These are phyloP conservation scores for Lepidothrix coronata DNA, from an alignment of 2,113 vertebrate genomes.

Conservation along the genomic window DNA sequence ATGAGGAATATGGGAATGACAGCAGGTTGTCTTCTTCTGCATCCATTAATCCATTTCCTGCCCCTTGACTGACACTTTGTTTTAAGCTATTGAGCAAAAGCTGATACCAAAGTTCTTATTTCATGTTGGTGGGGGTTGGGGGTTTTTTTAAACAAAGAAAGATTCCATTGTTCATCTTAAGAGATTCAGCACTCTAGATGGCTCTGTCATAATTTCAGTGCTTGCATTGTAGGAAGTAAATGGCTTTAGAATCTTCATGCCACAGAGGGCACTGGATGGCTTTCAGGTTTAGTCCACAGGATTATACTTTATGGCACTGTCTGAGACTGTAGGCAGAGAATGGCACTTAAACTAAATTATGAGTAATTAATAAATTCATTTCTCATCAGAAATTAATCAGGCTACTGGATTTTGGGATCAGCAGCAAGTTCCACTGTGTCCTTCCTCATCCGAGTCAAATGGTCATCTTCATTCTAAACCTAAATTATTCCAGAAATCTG, in stretches of 20 bases:
- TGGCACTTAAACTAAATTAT: not conserved
- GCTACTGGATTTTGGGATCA: not conserved
- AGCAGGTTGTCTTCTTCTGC: not conserved
- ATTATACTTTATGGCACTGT: not conserved
- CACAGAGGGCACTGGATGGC: not conserved
- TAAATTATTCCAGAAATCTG: not conserved
- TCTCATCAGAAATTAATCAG: not conserved
- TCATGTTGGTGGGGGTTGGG: not conserved
- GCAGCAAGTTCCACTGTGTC: not conserved
- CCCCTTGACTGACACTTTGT: not conserved
- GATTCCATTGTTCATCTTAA: not conserved
- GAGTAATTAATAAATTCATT: not conserved
- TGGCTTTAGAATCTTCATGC: not conserved
- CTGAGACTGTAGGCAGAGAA: not conserved
- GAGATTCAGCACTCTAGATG: conserved; percentile 8
- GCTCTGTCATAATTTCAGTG: not conserved
- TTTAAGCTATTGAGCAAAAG: conserved; percentile 1
- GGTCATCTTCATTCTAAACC: not conserved
- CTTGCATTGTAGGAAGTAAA: not conserved
- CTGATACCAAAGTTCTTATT: not conserved
- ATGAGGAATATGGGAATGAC: conserved; percentile 2
- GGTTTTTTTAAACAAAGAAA: not conserved
- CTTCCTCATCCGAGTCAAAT: not conserved
- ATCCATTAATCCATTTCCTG: not conserved
- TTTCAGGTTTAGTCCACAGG: not conserved